These are phyloP conservation scores for Cygnus atratus DNA, from an alignment of 2,113 vertebrate species.

Conservation along the genomic window DNA sequence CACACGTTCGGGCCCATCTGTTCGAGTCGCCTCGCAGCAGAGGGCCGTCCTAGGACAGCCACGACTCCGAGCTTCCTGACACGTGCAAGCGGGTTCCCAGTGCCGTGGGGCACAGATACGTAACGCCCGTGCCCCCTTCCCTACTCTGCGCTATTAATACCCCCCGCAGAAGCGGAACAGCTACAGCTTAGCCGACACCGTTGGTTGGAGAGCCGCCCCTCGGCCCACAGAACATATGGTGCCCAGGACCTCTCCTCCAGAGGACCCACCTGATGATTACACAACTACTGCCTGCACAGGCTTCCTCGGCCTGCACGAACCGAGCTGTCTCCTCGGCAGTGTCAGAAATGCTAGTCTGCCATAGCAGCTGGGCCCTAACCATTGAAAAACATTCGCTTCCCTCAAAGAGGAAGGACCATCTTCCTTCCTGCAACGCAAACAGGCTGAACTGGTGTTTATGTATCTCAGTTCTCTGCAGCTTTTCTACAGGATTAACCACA, in stretches of 20 bases:
- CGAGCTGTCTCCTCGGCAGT: background rate
- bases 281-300: background rate
- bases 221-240: background rate
- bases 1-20: background rate
- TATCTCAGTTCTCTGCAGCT: background rate
- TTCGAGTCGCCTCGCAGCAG: background rate
- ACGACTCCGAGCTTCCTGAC: background rate
- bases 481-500: background rate
- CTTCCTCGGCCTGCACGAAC: background rate
- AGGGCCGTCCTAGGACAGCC: background rate
- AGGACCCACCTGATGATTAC: background rate
- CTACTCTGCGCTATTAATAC: background rate
- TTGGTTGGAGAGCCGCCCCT: background rate
- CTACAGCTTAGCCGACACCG: background rate
- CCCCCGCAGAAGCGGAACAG: background rate
- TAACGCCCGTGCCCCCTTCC: background rate
- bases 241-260: background rate
- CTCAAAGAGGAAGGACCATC: background rate
- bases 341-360: background rate
- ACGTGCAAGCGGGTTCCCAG: background rate
- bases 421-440: background rate
- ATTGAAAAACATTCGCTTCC: background rate
- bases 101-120: background rate
- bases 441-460: background rate
- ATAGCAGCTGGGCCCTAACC: background rate